Percentiles rank a stretch among this genome's conserved stretches.
phyloP scores from a whole-genome alignment of 2,888 invertebrate genomes.

The Mesoligia furuncula region DNA sequence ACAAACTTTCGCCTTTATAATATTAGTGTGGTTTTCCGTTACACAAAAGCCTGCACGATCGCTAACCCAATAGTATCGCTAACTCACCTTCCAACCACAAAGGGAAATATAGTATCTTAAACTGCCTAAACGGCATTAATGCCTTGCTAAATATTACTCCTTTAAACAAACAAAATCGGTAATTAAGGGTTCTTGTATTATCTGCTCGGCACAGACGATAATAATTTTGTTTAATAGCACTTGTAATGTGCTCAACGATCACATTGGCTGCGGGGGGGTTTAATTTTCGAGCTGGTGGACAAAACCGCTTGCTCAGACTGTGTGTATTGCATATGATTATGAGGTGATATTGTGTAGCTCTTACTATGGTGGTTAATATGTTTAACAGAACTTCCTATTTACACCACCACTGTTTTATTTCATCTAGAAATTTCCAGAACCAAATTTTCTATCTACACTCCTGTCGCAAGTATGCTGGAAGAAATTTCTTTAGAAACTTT shows the following conservation, averaged over 20 bases:
- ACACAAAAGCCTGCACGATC: not conserved
- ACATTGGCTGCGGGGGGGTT: constrained; percentile 37
- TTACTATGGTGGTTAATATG: constrained; percentile 9
- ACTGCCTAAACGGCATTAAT: constrained; percentile 6
- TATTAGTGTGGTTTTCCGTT: no score
- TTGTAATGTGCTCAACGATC: constrained; percentile 53
- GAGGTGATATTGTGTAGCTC: constrained; percentile 37
- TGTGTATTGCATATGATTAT: constrained; percentile 68
- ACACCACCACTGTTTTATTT: not conserved
- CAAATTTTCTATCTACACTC: not conserved
- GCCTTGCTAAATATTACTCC: constrained; percentile 10
- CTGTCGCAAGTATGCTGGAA: not conserved
- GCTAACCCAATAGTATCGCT: not conserved
- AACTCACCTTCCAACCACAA: not conserved
- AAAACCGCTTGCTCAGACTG: constrained; percentile 68
- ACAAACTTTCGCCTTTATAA: no score
- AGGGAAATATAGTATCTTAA: constrained; percentile 18
- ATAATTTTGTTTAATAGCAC: constrained; percentile 64
- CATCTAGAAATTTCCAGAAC: not conserved
- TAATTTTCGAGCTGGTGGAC: constrained; percentile 52
- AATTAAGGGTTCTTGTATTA: constrained; percentile 51
- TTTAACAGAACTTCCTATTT: not conserved
- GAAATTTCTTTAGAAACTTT: not conserved
- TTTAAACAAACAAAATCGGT: constrained; percentile 54
- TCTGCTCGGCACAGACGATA: constrained; percentile 55